Base-by-base conservation (phyloP, 2,888 invertebrate species). In the Lamproptera curius region DNA sequence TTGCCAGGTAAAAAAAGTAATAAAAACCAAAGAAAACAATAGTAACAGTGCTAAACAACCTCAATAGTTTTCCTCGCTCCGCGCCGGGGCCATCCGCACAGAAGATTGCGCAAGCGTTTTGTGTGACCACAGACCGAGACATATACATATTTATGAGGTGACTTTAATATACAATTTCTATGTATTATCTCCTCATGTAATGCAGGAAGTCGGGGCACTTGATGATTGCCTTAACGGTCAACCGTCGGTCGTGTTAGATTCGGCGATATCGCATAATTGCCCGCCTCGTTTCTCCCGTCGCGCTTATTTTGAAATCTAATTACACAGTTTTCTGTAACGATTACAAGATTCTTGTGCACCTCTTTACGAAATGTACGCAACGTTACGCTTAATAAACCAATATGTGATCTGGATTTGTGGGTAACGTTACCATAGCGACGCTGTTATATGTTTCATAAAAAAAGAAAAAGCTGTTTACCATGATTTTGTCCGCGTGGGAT, bases 141-240 rank as follows among this genome's bases (percentile, higher is more conserved):
- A 74, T 74, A 87, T 86, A 77, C 85, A 87, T 87, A 87, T 87
- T 83, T 82, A 87, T 86, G 82, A 87, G 78, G 71, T 73, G 77
- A 76, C 76, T 83, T 75, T 85, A 84, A 85, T 86, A 82, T 80
- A 87, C 85, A 83, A 85, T 86, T 86, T 87, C 85, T 85, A 86
- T 86, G 85, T 86, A 83, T 85, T 84, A 86, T 84, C 85, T 84
- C 72, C 64, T 64, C 70, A 63, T 69, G 80, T 83, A 82, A 83
- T 78, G 77, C 83, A 84, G 86, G 86, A 87, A 87, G 80, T 76
- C 59, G 76, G 62, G 65, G 67, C 72, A 71, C 68, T 70, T 76
- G 76, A 79, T 82, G 76, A 79, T 82, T 80, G 83, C 81, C 75
- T 80, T 83, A 86, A 85, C 84, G 84, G 85, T 84, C 74, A 63